Base-by-base conservation (phyloP, 2,113 vertebrate genomes). In the Toxotes chatareus region DNA sequence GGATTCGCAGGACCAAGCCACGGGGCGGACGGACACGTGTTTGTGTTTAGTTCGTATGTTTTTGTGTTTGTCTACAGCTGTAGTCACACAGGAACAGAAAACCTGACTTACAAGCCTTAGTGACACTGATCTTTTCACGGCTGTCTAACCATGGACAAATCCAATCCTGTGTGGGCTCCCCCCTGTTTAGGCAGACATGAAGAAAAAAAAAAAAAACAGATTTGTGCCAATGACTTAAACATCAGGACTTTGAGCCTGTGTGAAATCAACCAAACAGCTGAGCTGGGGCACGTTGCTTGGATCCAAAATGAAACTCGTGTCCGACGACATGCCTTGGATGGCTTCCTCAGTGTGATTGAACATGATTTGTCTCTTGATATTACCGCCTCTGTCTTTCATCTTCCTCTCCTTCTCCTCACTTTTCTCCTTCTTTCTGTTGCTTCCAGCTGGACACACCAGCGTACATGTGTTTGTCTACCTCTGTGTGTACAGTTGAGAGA, bases 261-360 rank as follows among this genome's bases (percentile, higher is more conserved):
- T 87, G 77, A 84, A 78, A 84, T 81, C 73, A 79, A 11, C 11
- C 44, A 34, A 71, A 69, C 74, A 60, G 65, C 56, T 34, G 62
- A 80, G 62, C 34, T 2, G 49, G 51, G 61, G 32, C 12, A 23
- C 44, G 5, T 32, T 3, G 64, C 44, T 61, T 7, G 12, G 64
- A 60, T 23, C 42, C 3, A 5, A 67, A 80, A 79, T 64, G 31
- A 81, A 71, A 51, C 31, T 10, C 4, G n/a, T 31, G 21, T 72
- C 49, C 32, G 23, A 46, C 38, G 31, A 82, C 59, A n/a, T 17
- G 56, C 63, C 75, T 17, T 56, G 46, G 57, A 56, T 53, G 42
- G 23, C 71, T 60, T 79, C 59, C 66, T 73, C 47, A 49, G 21
- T 36, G 32, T 14, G 46, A 68, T 17, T 63, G 31, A 49, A 71